phyloP scores from a whole-genome alignment of 2,797 vertebrate species.

The Gymnothorax javanicus region DNA sequence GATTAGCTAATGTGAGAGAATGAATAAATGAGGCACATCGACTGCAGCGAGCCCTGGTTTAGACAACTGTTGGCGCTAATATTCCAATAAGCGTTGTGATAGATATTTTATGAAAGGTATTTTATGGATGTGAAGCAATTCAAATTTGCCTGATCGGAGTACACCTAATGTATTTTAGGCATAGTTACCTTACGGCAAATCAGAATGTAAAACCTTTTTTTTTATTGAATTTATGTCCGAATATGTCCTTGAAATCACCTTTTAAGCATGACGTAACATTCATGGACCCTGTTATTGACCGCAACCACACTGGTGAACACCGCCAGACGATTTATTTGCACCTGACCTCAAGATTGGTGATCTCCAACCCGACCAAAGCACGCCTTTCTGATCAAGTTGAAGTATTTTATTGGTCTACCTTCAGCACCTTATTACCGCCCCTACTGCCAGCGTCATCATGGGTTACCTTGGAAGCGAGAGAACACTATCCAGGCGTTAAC shows the following conservation, averaged over 20 bases:
- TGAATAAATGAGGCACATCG: no score
- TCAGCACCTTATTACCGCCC: constrained; percentile 54
- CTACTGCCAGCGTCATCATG: constrained; percentile 46
- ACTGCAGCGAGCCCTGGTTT: no score
- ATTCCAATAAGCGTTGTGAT: no score
- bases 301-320: not conserved
- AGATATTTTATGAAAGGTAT: no score
- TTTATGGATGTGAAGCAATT: no score
- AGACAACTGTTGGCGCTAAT: no score
- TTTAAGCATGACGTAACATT: not conserved
- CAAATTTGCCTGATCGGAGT: no score
- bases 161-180: no score
- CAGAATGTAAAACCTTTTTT: no score
- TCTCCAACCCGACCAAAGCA: constrained; percentile 34
- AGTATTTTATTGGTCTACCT: constrained; percentile 63
- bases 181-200: no score
- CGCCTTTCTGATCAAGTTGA: constrained; percentile 52
- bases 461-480: constrained; percentile 67
- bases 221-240: no score
- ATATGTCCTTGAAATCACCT: not conserved
- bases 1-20: no score
- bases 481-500: constrained; percentile 50
- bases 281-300: not conserved
- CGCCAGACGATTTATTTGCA: not conserved
- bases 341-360: not conserved